Conservation (phyloP, 2,888 invertebrate genomes). For the Dione vanillae region DNA sequence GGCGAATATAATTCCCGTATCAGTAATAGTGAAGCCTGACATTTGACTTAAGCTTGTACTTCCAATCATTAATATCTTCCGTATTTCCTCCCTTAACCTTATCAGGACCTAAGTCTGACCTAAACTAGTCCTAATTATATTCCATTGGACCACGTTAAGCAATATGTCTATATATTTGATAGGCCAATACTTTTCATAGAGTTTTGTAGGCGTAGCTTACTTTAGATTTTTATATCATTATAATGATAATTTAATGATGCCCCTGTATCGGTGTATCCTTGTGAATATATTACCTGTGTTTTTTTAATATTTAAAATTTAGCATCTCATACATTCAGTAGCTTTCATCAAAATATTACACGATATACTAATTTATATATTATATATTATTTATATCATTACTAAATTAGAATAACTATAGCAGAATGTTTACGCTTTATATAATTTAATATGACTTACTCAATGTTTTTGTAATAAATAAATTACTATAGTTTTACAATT, state of each 20-base stretch:
- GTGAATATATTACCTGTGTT: slow-evolving; percentile 46
- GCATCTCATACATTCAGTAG: slow-evolving; percentile 21
- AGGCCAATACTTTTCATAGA: slow-evolving; percentile 71
- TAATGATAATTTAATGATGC: slow-evolving; percentile 51
- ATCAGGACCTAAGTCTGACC: slow-evolving; percentile 54
- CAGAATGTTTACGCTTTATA: slow-evolving; percentile 19
- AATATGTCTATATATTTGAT: slow-evolving; percentile 78
- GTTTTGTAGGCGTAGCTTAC: slow-evolving; percentile 75
- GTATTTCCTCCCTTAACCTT: slow-evolving; percentile 23
- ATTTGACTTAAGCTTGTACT: slow-evolving; percentile 24
- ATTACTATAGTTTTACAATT: slow-evolving; percentile 18
- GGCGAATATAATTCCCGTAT: slow-evolving; percentile 23
- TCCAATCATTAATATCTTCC: slow-evolving; percentile 26
- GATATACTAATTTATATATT: not conserved
- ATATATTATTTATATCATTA: slow-evolving; percentile 18
- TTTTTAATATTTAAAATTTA: slow-evolving; percentile 28
- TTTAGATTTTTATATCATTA: slow-evolving; percentile 73
- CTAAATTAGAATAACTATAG: slow-evolving; percentile 10
- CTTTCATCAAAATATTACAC: not conserved
- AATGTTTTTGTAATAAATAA: slow-evolving; percentile 11
- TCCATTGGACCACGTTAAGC: slow-evolving; percentile 82
- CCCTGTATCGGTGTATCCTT: slow-evolving; percentile 56
- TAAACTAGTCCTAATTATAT: slow-evolving; percentile 68
- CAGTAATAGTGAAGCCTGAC: slow-evolving; percentile 22
- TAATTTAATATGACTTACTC: slow-evolving; percentile 11